Evolutionary conservation across 2,113 vertebrate genomes (phyloP), one percentile per base, ranked within the genome.

Genomic region (Pongo abelii): DNA sequence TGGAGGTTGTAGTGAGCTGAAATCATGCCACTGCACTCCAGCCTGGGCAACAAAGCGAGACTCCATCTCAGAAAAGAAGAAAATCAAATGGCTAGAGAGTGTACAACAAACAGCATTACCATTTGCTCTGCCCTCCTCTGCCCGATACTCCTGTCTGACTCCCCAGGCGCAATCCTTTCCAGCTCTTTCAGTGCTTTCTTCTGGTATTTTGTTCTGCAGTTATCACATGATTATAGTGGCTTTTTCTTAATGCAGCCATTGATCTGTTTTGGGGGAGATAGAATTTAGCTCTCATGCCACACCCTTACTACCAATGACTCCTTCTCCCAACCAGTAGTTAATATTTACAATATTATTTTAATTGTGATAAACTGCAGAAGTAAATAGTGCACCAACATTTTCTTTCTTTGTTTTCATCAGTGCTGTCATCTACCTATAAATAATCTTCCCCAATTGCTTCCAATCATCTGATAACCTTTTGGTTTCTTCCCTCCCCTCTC

Each of bases 291-390:
- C 48, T 70, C n/a, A 78, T 25, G 38, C 11, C 38, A 18, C 20
- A 0, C 30, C 2, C 6, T n/a, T 25, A 69, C 46, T 43, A 9
- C 8, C 9, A 17, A 40, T 9, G 6, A 2, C 23, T 6, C 17
- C n/a, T 38, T 72, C 43, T 55, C 27, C 40, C 69, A 57, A 70
- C 50, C 8, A 32, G 32, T 12, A 78, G 72, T 40, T 46, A 46
- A 46, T 43, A 79, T 79, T 87, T 67, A 46, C 7, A n/a, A 30
- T 9, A 70, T 38, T 38, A 27, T 22, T 25, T 20, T n/a, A 11
- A 79, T 27, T 59, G 23, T 46, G 27, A n/a, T 30, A 57, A 69
- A 35, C 8, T 87, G 22, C 32, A 40, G 50, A 79, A 57, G 38
- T 40, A 50, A 61, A 32, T 40, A 16, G 16, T 23, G 12, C 18